A percentile compares a stretch with the other conserved stretches of the same genome.
Evolutionary conservation across 2,113 vertebrate species (phyloP).

Genomic region (Alexandromys fortis): DNA sequence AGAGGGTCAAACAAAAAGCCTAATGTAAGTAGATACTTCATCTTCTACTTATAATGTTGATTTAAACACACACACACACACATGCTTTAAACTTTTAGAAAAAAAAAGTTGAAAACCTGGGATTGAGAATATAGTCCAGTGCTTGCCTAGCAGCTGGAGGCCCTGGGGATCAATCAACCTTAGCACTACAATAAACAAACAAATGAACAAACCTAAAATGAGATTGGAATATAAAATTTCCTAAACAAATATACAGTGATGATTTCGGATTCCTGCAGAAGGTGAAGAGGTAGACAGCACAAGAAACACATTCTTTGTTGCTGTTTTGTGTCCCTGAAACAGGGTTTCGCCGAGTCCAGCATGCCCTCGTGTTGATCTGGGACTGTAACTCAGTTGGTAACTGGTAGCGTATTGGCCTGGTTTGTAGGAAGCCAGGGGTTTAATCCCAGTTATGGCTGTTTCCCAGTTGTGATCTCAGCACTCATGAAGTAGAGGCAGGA

Average conservation of each 20-base stretch:
- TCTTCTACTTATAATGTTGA: neutral
- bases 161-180: neutral
- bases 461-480: too few relatives aligned
- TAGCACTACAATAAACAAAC: neutral
- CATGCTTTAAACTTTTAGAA: neutral
- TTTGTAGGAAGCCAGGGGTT: neutral
- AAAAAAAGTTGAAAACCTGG: neutral
- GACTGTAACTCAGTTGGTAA: neutral
- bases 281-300: too few relatives aligned
- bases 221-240: neutral
- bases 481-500: neutral
- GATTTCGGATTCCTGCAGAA: neutral
- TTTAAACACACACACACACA: neutral
- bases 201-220: neutral
- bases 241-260: neutral
- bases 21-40: neutral
- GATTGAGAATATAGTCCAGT: neutral
- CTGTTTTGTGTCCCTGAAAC: neutral
- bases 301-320: neutral
- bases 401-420: too few relatives aligned
- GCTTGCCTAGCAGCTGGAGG: neutral
- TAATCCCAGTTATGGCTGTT: neutral
- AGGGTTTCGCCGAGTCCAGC: neutral
- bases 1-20: neutral
- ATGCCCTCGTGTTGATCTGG: neutral